Evolutionary conservation across 2,797 vertebrate species (phyloP).

Genomic region (Oophaga sylvatica): DNA sequence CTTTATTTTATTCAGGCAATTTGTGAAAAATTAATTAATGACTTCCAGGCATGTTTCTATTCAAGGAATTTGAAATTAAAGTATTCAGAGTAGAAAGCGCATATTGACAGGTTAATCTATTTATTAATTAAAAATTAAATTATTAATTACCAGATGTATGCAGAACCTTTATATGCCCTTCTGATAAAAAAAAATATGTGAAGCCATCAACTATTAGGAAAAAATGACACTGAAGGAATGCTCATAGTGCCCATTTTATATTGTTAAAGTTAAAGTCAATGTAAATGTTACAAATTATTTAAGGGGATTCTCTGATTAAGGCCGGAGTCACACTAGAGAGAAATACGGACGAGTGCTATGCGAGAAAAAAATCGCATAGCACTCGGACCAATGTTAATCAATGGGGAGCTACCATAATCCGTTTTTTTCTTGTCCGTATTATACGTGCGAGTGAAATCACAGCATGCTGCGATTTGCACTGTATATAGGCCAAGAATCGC

Average conservation of each 20-base stretch:
- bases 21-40: background rate
- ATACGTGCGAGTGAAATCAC: too few relatives aligned
- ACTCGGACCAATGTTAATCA: too few relatives aligned
- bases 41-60: background rate
- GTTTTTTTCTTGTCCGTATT: too few relatives aligned
- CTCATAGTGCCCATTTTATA: background rate
- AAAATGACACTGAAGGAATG: background rate
- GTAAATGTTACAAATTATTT: too few relatives aligned
- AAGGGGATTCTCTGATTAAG: too few relatives aligned
- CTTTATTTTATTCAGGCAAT: background rate
- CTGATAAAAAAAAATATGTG: background rate
- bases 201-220: background rate
- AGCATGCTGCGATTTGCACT: too few relatives aligned
- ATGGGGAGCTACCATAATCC: too few relatives aligned
- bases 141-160: background rate
- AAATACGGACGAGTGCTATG: too few relatives aligned
- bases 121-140: background rate
- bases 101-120: background rate
- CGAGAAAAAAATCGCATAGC: too few relatives aligned
- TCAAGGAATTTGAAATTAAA: background rate
- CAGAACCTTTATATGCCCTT: background rate
- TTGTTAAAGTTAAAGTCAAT: too few relatives aligned
- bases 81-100: background rate
- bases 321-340: too few relatives aligned
- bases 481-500: too few relatives aligned